These are phyloP conservation scores for Colossoma macropomum DNA, from an alignment of 2,113 vertebrate genomes.

Conservation along the genomic window DNA sequence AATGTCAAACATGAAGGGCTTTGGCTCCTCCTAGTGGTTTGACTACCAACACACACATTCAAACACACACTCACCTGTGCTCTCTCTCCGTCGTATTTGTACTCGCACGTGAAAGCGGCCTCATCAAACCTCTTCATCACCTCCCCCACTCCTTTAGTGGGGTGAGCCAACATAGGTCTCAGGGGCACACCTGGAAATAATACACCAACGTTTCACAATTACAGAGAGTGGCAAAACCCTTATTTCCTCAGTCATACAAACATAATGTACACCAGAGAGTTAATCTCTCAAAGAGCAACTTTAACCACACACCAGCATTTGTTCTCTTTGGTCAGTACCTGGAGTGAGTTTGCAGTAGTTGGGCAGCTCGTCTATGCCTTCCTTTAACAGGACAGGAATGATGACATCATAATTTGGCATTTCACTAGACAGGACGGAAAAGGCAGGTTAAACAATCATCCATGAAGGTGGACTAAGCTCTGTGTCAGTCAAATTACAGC, in stretches of 20 bases:
- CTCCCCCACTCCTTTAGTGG: conserved; percentile 87
- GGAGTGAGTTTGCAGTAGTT: conserved; percentile 89
- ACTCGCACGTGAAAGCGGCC: conserved; percentile 90
- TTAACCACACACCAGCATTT: neutral
- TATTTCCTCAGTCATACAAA: neutral
- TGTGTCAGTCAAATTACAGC: too few species aligned
- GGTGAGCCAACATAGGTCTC: conserved; percentile 91
- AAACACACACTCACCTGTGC: conserved; percentile 81
- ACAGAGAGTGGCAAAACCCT: neutral
- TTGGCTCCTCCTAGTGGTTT: conserved; percentile 16
- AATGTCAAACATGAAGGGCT: conserved; percentile 8
- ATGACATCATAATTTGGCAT: conserved; percentile 88
- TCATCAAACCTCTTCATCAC: conserved; percentile 90
- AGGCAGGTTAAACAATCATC: neutral
- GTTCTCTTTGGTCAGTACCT: conserved; percentile 76
- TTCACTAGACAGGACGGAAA: conserved; percentile 75
- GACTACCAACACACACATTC: neutral
- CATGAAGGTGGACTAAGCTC: too few species aligned
- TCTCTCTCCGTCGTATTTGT: conserved; percentile 91
- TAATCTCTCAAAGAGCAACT: neutral
- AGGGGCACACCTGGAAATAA: conserved; percentile 80
- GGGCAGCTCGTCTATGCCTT: conserved; percentile 85
- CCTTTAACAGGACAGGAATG: conserved; percentile 82
- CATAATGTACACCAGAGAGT: too few species aligned
- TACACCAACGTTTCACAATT: conserved; percentile 9